phyloP scores from a whole-genome alignment of 92 coral and sea anemone species.

The Montipora capitata region DNA sequence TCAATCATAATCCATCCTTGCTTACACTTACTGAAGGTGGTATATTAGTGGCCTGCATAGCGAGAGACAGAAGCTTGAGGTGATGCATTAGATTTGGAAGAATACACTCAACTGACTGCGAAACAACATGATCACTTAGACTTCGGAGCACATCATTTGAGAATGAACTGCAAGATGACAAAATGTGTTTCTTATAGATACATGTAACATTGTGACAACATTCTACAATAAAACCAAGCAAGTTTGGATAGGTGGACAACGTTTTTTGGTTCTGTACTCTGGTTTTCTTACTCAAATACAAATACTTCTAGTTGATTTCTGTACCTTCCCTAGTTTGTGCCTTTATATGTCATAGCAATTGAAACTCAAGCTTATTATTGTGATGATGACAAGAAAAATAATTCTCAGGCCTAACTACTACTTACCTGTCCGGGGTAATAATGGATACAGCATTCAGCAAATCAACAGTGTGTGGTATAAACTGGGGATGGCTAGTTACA shows the following conservation, averaged over 20 bases:
- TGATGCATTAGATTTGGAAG: slow-evolving; percentile 88
- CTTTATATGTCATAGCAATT: too few relatives aligned
- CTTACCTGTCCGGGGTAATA: slow-evolving; percentile 93
- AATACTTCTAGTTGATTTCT: too few relatives aligned
- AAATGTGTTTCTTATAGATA: neutral
- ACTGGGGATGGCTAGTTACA: slow-evolving; percentile 89
- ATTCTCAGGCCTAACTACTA: neutral
- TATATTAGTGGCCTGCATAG: slow-evolving; percentile 88
- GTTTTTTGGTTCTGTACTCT: too few relatives aligned
- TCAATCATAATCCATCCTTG: too few relatives aligned
- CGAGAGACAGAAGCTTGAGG: slow-evolving; percentile 89
- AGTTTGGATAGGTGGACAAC: too few relatives aligned
- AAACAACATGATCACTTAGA: slow-evolving; percentile 90
- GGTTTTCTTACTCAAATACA: too few relatives aligned
- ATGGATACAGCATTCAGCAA: slow-evolving; percentile 80
- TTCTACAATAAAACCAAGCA: too few relatives aligned
- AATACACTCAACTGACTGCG: slow-evolving; percentile 86
- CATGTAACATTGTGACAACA: too few relatives aligned
- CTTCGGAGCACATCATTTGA: slow-evolving; percentile 90
- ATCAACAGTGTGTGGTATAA: slow-evolving; percentile 89
- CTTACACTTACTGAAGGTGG: slow-evolving; percentile 85
- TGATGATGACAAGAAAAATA: neutral
- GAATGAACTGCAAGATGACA: slow-evolving; percentile 73
- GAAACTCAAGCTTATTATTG: neutral
- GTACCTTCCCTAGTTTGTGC: too few relatives aligned